Base-by-base conservation (phyloP, 2,797 vertebrate genomes). In the Phoebastria nigripes region DNA sequence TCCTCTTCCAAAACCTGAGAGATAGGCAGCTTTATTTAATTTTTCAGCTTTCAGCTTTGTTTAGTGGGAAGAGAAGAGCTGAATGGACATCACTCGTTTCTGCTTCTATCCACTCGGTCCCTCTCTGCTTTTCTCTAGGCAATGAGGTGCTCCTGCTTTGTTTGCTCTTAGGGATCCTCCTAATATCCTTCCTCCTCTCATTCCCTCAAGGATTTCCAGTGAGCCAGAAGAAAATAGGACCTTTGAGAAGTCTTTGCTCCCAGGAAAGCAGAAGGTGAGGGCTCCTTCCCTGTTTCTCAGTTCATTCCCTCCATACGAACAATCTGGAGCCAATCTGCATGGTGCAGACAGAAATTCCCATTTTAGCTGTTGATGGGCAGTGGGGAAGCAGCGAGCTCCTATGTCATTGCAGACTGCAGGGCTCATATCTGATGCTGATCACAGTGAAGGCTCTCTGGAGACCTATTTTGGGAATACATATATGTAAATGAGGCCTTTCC, bases 381-480 rank as follows among this genome's bases (percentile, higher is more conserved):
- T 11, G n/a, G 77, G 56, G 84, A 71, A 71, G 52, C 66, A 82
- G 51, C 0, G 2, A 74, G n/a, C 31, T 71, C 56, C 73, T 31
- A 6, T 12, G 42, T 41, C 6, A 8, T 1, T 67, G 15, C 39
- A 74, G 66, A 19, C 80, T 73, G 59, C 17, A 41, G 61, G 47
- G 61, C 47, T 80, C 20, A 4, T 19, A 18, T 21, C 44, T 78
- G 56, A 4, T 63, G 58, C 41, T 82, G 49, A 52, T 47, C 58
- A 63, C 70, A 62, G 33, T 1, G 12, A 93, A 42, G 29, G 18
- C n/a, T 88, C 63, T 82, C 55, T 0, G 2, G 62, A 67, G 85
- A 39, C 2, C 1, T 12, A 8, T 54, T 87, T 54, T 82, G 55
- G 54, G 42, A 85, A 54, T 42, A 33, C 0, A 0, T 2, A 2